Percentiles rank a stretch among this genome's conserved stretches.
These are phyloP conservation scores for Alloplasta piceator DNA, from an alignment of 2,888 invertebrate genomes.

Conservation along the genomic window DNA sequence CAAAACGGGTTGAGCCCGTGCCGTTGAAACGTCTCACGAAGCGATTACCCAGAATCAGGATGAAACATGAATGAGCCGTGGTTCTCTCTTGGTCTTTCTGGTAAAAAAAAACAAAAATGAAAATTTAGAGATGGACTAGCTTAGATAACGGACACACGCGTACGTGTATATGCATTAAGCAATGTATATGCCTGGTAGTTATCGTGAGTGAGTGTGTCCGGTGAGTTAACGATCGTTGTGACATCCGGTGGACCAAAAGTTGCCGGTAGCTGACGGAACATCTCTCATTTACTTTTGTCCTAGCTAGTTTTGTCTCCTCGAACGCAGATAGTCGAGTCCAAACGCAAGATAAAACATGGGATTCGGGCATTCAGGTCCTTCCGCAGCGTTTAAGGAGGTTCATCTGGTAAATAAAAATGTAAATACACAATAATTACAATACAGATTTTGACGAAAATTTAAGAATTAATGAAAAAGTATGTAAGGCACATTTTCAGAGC, in stretches of 20 bases:
- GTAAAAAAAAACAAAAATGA: conserved; percentile 34
- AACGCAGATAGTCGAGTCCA: conserved; percentile 11
- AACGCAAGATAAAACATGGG: conserved; percentile 15
- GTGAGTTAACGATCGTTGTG: conserved; percentile 58
- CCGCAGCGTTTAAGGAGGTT: not conserved
- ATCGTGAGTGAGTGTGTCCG: conserved; percentile 20
- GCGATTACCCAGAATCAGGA: conserved; percentile 50
- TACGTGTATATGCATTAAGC: not conserved
- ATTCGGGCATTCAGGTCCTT: conserved; percentile 9
- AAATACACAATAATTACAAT: too few relatives aligned
- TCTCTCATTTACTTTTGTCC: conserved; percentile 19
- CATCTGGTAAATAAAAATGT: too few relatives aligned
- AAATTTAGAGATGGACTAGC: conserved; percentile 50
- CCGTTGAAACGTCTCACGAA: conserved; percentile 54
- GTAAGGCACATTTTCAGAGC: too few relatives aligned
- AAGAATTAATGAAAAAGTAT: too few relatives aligned
- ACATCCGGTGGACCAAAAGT: conserved; percentile 45
- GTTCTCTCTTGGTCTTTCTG: conserved; percentile 45
- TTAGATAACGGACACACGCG: conserved; percentile 42
- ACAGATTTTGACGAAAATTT: too few relatives aligned
- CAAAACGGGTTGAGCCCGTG: conserved; percentile 63
- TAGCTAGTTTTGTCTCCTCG: conserved; percentile 5
- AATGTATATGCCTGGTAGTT: conserved; percentile 13
- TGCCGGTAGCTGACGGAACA: conserved; percentile 55
- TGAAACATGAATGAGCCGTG: conserved; percentile 61